These are phyloP conservation scores for Cephalopholis sonnerati DNA, from an alignment of 2,113 vertebrate species.

Conservation along the genomic window DNA sequence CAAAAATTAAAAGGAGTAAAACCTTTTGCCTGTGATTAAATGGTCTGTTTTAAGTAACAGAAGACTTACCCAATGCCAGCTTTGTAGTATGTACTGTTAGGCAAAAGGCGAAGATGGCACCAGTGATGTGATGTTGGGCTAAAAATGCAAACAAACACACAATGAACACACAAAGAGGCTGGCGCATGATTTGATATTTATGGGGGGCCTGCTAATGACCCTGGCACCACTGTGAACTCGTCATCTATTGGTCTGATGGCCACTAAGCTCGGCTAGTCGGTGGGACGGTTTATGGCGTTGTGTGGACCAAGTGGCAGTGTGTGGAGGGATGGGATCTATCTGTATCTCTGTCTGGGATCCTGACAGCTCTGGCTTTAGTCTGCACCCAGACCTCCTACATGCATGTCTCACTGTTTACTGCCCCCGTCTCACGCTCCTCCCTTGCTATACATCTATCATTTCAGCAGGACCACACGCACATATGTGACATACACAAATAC, in stretches of 20 bases:
- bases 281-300: constrained; percentile 57
- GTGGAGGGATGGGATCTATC: constrained; percentile 71
- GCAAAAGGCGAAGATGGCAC: background rate
- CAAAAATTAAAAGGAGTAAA: constrained; percentile 19
- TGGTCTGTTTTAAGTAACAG: constrained; percentile 9
- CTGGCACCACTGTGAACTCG: constrained; percentile 16
- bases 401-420: constrained; percentile 76
- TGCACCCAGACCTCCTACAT: constrained; percentile 80
- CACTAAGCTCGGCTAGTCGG: constrained; percentile 35
- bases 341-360: constrained; percentile 77
- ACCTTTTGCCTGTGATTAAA: constrained; percentile 28
- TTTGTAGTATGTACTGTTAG: background rate
- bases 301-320: constrained; percentile 42
- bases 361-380: constrained; percentile 82
- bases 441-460: constrained; percentile 77
- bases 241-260: constrained; percentile 16
- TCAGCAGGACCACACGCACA: constrained; percentile 78
- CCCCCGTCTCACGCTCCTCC: constrained; percentile 65
- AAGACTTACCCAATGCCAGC: background rate
- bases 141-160: background rate
- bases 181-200: background rate
- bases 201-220: constrained; percentile 25
- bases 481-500: constrained; percentile 42
- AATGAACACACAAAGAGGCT: background rate
- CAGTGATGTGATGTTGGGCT: background rate